These are phyloP conservation scores for Apostichopus japonicus DNA, from an alignment of 35 echinoderm and acorn worm genomes.

Conservation along the genomic window DNA sequence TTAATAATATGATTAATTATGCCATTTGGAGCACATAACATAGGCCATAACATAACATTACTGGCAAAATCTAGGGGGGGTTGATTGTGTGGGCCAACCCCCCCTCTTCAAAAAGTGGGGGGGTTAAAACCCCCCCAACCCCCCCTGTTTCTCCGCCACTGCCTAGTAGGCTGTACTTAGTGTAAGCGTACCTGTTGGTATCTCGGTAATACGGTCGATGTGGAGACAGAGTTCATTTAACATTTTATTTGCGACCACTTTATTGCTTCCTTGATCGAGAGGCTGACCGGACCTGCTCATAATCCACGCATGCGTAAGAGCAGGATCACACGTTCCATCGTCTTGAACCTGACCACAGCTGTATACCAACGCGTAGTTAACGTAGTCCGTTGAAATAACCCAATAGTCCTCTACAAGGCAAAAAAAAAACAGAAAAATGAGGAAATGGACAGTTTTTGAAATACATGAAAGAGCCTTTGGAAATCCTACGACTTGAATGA, in stretches of 20 bases:
- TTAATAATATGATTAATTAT: too few relatives aligned
- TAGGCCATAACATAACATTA: too few relatives aligned
- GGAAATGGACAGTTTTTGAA: too few relatives aligned
- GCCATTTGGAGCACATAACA: too few relatives aligned
- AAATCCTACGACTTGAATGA: background rate
- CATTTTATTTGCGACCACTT: background rate
- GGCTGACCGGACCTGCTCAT: conserved; percentile 35
- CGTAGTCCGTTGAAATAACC: conserved; percentile 67
- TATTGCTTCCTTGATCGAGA: background rate
- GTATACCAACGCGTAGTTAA: conserved; percentile 66
- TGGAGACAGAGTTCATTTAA: background rate
- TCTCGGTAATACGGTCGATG: conserved; percentile 22
- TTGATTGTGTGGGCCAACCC: too few relatives aligned
- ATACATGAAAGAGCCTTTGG: too few relatives aligned
- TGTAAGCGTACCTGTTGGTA: background rate
- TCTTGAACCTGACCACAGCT: conserved; percentile 51
- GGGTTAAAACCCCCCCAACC: too few relatives aligned
- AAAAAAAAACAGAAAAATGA: background rate
- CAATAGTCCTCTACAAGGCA: conserved; percentile 60
- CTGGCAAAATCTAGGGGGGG: too few relatives aligned
- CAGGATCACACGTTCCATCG: conserved; percentile 45
- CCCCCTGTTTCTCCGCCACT: too few relatives aligned
- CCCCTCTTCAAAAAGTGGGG: too few relatives aligned
- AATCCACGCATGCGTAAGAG: conserved; percentile 48
- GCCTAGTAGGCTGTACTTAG: too few relatives aligned